Evolutionary conservation across 2,113 vertebrate species (phyloP).

Genomic region (Platichthys flesus): DNA sequence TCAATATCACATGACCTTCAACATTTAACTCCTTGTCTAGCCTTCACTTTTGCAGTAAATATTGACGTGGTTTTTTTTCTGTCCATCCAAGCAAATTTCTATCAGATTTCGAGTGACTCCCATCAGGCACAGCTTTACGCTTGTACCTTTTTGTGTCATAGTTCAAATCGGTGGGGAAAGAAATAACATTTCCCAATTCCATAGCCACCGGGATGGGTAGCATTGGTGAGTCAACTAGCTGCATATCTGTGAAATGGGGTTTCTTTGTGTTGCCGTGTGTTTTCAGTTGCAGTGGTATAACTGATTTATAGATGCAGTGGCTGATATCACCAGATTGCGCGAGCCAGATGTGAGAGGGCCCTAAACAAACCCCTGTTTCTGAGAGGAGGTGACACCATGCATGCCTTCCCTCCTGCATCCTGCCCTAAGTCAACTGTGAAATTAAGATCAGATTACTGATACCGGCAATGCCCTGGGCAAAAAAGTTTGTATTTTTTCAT

Average conservation of each 20-base stretch:
- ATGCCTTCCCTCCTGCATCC: conserved; percentile 48
- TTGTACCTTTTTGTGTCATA: conserved; percentile 21
- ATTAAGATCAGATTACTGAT: conserved; percentile 76
- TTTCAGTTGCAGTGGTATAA: conserved; percentile 42
- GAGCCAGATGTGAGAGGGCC: conserved; percentile 76
- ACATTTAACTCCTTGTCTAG: conserved; percentile 41
- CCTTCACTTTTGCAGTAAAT: conserved; percentile 24
- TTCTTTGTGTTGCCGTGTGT: conserved; percentile 39
- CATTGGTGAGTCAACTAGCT: conserved; percentile 25
- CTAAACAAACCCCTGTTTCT: conserved; percentile 62
- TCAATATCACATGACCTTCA: conserved; percentile 80
- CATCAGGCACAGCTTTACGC: background rate
- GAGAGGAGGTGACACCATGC: conserved; percentile 63
- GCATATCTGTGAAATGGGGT: conserved; percentile 59
- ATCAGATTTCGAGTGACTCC: conserved; percentile 4
- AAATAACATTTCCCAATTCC: conserved; percentile 18
- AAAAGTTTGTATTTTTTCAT: conserved; percentile 56
- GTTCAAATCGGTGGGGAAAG: conserved; percentile 10
- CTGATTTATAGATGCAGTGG: conserved; percentile 70
- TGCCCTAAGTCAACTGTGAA: conserved; percentile 79
- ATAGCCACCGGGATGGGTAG: conserved; percentile 4
- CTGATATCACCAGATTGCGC: conserved; percentile 76
- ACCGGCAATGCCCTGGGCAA: conserved; percentile 53
- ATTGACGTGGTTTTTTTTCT: background rate
- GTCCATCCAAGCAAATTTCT: conserved; percentile 16